Evolutionary conservation across 1,140 invertebrate genomes (phyloP).

Genomic region (Caenorhabditis briggsae): DNA sequence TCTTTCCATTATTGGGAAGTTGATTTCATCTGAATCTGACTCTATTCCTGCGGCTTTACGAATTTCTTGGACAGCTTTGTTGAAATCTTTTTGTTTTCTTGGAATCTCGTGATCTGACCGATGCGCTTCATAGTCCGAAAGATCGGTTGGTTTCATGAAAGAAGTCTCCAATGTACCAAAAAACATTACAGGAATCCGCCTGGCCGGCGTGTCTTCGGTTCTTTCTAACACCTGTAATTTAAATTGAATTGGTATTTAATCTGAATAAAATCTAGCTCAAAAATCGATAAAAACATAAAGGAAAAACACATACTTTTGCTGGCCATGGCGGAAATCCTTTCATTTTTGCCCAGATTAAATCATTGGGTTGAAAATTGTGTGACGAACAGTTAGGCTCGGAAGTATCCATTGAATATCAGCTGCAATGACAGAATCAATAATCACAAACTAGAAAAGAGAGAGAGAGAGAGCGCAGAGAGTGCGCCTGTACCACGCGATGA

Average conservation of each 20-base stretch:
- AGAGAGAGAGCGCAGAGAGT: not conserved
- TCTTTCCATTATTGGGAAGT: not conserved
- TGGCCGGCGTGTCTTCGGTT: constrained; percentile 47
- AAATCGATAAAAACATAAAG: constrained; percentile 14
- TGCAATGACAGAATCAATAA: not conserved
- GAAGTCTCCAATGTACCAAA: constrained; percentile 67
- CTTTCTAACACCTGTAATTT: constrained; percentile 48
- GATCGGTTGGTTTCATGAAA: constrained; percentile 64
- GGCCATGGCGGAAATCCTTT: constrained; percentile 68
- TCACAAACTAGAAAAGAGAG: not conserved
- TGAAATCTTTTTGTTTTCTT: constrained; percentile 66
- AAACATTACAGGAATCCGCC: constrained; percentile 64
- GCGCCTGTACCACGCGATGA: constrained; percentile 23
- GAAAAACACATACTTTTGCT: constrained; percentile 59
- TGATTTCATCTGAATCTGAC: constrained; percentile 1
- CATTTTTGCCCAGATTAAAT: constrained; percentile 68
- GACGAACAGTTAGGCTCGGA: constrained; percentile 6
- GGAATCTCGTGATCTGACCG: constrained; percentile 43
- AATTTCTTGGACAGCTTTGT: constrained; percentile 65
- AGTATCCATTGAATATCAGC: constrained; percentile 13
- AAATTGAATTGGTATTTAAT: not conserved
- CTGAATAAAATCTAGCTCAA: constrained; percentile 2
- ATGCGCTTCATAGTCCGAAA: constrained; percentile 58
- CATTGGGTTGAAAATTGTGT: constrained; percentile 52
- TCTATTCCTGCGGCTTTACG: constrained; percentile 52